These are phyloP conservation scores for Perccottus glenii DNA, from an alignment of 2,113 vertebrate species.

Conservation along the genomic window DNA sequence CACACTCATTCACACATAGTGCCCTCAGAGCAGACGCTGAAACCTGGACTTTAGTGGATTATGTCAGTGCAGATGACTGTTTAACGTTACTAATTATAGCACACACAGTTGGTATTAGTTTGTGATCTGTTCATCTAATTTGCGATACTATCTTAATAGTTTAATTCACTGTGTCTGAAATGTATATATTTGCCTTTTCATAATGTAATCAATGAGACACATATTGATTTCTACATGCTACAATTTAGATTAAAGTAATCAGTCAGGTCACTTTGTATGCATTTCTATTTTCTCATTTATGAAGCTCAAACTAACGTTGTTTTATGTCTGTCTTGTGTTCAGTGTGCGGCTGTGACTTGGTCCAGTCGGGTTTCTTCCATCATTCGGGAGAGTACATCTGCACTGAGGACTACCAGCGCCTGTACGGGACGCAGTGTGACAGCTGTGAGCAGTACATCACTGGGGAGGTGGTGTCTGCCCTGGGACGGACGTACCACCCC, in stretches of 20 bases:
- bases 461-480: slow-evolving; percentile 94
- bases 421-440: slow-evolving; percentile 94
- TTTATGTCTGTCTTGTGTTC: neutral
- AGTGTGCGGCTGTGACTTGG: slow-evolving; percentile 95
- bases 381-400: slow-evolving; percentile 98
- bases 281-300: too few species aligned
- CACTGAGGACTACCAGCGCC: slow-evolving; percentile 95
- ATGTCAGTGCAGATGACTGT: slow-evolving; percentile 1
- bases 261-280: too few species aligned
- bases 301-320: neutral
- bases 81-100: neutral
- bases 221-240: too few species aligned
- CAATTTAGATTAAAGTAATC: too few species aligned
- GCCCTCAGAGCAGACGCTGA: neutral
- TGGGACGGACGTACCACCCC: slow-evolving; percentile 96
- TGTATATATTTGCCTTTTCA: neutral
- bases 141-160: neutral
- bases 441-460: slow-evolving; percentile 96
- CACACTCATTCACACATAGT: neutral
- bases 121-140: neutral
- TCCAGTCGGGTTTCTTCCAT: slow-evolving; percentile 95
- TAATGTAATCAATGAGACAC: too few species aligned
- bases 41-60: slow-evolving; percentile 33
- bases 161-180: neutral
- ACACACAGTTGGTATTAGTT: neutral